Conservation (phyloP, 2,888 invertebrate species). For the Scaptomyza reducta region DNA sequence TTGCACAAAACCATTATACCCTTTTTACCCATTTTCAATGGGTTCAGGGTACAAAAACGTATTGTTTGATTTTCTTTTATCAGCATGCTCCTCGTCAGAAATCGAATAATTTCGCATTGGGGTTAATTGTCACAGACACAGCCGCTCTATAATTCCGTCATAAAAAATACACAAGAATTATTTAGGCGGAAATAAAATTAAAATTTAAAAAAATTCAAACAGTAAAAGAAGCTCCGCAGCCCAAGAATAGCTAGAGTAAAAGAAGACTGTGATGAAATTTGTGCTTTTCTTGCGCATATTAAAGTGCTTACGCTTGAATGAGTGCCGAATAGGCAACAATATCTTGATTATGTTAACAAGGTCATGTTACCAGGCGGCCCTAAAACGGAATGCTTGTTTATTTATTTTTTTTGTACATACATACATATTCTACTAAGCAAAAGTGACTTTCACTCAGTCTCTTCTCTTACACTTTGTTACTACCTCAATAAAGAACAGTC, state of each 20-base stretch:
- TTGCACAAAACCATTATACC: no score
- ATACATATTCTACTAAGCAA: constrained; percentile 1
- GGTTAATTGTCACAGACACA: constrained; percentile 58
- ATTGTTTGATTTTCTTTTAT: no score
- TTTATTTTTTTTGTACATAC: background rate
- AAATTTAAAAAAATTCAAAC: constrained; percentile 56
- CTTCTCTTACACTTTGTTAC: background rate
- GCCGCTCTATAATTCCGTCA: constrained; percentile 8
- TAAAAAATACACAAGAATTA: constrained; percentile 45
- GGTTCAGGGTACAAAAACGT: no score
- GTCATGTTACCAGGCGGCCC: constrained; percentile 35
- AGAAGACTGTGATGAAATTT: constrained; percentile 4
- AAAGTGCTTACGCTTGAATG: constrained; percentile 72
- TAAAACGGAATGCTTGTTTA: background rate
- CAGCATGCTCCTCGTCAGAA: background rate
- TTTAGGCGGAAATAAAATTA: constrained; percentile 63
- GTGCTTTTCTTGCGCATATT: constrained; percentile 67
- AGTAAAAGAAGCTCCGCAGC: constrained; percentile 22
- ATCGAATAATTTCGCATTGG: constrained; percentile 47
- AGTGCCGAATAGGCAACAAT: constrained; percentile 50
- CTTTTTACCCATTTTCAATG: no score
- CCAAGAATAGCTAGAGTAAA: background rate
- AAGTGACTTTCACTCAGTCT: background rate
- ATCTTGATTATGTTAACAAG: constrained; percentile 63
- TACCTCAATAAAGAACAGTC: background rate